Evolutionary conservation across 2,113 vertebrate genomes (phyloP).

Genomic region (Oreochromis aureus): DNA sequence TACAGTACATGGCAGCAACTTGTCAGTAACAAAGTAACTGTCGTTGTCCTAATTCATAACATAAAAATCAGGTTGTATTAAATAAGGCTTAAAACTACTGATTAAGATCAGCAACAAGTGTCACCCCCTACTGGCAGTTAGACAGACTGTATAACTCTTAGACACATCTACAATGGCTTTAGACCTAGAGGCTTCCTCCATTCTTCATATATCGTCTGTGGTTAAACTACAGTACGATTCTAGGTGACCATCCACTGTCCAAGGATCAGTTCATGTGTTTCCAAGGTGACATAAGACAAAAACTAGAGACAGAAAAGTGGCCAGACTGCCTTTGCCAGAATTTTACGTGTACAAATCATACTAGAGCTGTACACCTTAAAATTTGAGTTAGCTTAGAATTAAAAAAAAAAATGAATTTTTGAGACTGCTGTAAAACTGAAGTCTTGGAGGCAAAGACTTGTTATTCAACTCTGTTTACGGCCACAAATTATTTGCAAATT

Average conservation of each 20-base stretch:
- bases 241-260: background rate
- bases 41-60: background rate
- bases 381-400: background rate
- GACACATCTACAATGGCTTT: background rate
- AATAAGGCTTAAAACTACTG: background rate
- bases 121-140: background rate
- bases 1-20: background rate
- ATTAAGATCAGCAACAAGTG: background rate
- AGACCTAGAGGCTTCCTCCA: background rate
- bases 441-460: background rate
- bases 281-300: background rate
- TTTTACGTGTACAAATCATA: background rate
- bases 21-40: background rate
- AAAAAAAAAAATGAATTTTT: background rate
- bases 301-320: background rate
- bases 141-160: background rate
- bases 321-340: background rate
- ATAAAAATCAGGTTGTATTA: background rate
- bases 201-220: background rate
- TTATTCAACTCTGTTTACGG: background rate
- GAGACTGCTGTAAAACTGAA: background rate
- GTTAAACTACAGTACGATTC: background rate
- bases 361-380: background rate
- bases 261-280: background rate
- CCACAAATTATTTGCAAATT: background rate